A percentile compares a stretch with the other conserved stretches of the same genome.
Conservation (phyloP, 1,140 invertebrate genomes). For the Araneus ventricosus region DNA sequence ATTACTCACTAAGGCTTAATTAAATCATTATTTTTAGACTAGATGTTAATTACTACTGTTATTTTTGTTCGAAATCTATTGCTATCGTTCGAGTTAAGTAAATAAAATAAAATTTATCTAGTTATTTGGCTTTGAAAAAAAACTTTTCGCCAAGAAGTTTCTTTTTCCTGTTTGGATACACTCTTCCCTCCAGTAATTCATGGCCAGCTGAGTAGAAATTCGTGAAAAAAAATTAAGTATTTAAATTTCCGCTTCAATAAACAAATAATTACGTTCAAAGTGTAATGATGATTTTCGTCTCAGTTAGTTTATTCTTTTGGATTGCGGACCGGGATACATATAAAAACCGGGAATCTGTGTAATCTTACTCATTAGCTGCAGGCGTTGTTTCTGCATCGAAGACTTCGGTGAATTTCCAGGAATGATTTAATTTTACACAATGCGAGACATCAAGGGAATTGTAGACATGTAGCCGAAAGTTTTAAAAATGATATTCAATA, state of each 20-base stretch:
- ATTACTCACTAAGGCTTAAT: neutral
- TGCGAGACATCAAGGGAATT: neutral
- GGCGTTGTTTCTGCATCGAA: neutral
- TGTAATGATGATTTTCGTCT: conserved; percentile 14
- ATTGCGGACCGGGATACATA: neutral
- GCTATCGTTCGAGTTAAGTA: neutral
- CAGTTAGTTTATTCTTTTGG: conserved; percentile 47
- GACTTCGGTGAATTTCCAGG: neutral
- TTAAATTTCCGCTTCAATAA: conserved; percentile 59
- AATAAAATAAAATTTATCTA: neutral
- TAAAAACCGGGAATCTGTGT: neutral
- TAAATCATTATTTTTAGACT: neutral
- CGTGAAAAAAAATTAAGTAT: conserved; percentile 26
- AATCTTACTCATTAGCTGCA: neutral
- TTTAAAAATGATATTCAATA: neutral
- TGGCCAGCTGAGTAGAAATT: neutral
- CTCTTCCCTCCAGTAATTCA: conserved; percentile 21
- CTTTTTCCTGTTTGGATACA: neutral
- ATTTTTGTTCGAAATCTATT: neutral
- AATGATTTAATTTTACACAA: conserved; percentile 42
- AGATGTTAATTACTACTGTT: conserved; percentile 17
- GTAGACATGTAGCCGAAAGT: neutral
- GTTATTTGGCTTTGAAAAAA: neutral
- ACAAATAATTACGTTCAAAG: conserved; percentile 7
- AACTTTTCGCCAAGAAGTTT: neutral